These are phyloP conservation scores for Aphrophora alni DNA, from an alignment of 2,888 invertebrate genomes.

Conservation along the genomic window DNA sequence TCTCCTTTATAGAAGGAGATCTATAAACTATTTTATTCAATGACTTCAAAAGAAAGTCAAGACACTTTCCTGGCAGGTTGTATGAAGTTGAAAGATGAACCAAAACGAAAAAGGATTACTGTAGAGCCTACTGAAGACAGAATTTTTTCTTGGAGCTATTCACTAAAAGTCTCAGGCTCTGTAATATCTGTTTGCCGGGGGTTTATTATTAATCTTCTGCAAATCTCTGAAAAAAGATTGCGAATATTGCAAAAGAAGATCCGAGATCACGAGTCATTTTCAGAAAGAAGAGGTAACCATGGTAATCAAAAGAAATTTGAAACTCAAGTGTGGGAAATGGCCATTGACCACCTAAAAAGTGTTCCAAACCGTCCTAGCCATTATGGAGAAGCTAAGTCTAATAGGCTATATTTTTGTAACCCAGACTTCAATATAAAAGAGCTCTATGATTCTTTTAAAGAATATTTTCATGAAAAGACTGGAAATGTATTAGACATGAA, in stretches of 20 bases:
- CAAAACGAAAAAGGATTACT: too few relatives aligned
- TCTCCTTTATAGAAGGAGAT: too few relatives aligned
- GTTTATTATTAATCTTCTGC: too few relatives aligned
- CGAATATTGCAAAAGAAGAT: constrained; percentile 13
- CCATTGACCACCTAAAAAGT: constrained; percentile 30
- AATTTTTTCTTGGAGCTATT: too few relatives aligned
- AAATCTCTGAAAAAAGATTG: too few relatives aligned
- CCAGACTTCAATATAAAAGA: constrained; percentile 29
- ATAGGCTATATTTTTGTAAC: constrained; percentile 32
- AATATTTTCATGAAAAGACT: constrained; percentile 24
- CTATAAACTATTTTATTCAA: too few relatives aligned
- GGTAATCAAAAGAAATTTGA: constrained; percentile 31
- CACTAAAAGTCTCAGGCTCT: too few relatives aligned
- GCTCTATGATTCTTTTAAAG: constrained; percentile 29
- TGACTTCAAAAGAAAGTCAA: too few relatives aligned
- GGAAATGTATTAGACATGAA: constrained; percentile 30
- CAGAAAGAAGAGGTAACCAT: constrained; percentile 15
- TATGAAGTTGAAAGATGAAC: too few relatives aligned
- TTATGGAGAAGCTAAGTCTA: constrained; percentile 12
- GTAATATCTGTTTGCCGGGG: too few relatives aligned
- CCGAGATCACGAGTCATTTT: constrained; percentile 1
- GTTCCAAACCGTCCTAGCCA: constrained; percentile 38
- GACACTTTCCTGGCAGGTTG: too few relatives aligned
- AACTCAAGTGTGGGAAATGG: constrained; percentile 15
- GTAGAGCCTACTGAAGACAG: too few relatives aligned